phyloP scores from a whole-genome alignment of 2,113 vertebrate species.

The Hemibagrus wyckioides region DNA sequence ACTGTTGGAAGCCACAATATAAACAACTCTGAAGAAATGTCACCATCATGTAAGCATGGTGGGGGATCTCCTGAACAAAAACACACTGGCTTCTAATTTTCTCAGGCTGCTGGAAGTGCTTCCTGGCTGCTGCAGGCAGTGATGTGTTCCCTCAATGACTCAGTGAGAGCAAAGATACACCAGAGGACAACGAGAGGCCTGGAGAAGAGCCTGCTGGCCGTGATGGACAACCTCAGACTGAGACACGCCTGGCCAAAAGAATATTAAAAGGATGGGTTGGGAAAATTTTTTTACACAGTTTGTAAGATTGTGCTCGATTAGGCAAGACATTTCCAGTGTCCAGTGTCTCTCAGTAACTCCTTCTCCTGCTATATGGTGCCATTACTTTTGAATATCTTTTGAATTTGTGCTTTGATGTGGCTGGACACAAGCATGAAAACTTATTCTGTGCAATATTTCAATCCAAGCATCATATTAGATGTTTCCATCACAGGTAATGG shows the following conservation, averaged over 20 bases:
- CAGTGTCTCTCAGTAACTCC: background rate
- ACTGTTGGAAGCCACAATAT: background rate
- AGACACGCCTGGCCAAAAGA: slow-evolving; percentile 63
- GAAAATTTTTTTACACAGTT: background rate
- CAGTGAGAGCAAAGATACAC: slow-evolving; percentile 63
- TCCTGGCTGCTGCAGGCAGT: slow-evolving; percentile 64
- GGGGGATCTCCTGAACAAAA: slow-evolving; percentile 64
- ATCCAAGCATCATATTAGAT: background rate
- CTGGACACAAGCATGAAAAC: background rate
- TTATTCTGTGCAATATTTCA: background rate
- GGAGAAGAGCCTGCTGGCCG: slow-evolving; percentile 58
- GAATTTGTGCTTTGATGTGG: background rate
- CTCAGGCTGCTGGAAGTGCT: slow-evolving; percentile 61
- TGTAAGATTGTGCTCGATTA: background rate
- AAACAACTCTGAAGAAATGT: background rate
- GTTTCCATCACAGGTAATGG: background rate
- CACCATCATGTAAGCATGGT: slow-evolving; percentile 42
- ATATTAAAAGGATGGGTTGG: background rate
- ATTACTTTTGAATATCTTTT: background rate
- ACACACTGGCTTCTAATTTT: slow-evolving; percentile 52
- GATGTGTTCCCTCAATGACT: slow-evolving; percentile 60
- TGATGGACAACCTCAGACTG: slow-evolving; percentile 59
- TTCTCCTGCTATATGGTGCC: background rate
- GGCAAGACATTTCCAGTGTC: background rate
- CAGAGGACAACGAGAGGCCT: slow-evolving; percentile 58